A percentile compares a stretch with the other conserved stretches of the same genome.
phyloP scores from a whole-genome alignment of 2,113 vertebrate species.

The Antechinus stuartii region DNA sequence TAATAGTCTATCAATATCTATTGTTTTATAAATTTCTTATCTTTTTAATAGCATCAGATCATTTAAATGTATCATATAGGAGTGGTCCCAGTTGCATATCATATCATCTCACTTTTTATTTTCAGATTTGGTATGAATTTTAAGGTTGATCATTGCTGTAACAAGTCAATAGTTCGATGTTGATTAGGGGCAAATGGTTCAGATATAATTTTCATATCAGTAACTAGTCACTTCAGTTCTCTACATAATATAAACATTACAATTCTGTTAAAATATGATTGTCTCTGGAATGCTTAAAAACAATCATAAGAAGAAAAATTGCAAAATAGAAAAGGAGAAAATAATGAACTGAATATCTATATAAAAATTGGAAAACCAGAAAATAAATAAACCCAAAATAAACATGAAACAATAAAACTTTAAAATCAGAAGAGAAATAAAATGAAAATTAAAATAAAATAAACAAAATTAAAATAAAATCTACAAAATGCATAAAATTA shows the following conservation, averaged over 20 bases:
- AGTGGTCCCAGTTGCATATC: background rate
- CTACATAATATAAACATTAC: background rate
- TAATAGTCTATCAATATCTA: background rate
- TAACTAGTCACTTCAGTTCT: background rate
- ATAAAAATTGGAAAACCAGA: background rate
- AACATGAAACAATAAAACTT: background rate
- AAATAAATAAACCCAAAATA: background rate
- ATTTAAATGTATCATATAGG: background rate
- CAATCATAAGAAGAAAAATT: background rate
- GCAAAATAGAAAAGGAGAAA: background rate
- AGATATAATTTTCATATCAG: background rate
- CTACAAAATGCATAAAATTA: background rate
- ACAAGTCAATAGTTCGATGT: background rate
- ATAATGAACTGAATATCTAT: background rate
- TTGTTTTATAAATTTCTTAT: background rate
- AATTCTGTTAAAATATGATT: background rate
- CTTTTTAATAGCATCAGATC: background rate
- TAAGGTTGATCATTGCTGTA: background rate
- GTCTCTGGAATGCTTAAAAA: background rate
- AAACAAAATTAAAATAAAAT: background rate
- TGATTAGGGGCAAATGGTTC: background rate
- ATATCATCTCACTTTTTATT: background rate
- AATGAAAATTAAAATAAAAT: background rate
- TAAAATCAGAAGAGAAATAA: background rate
- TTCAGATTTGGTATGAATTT: background rate